phyloP scores from a whole-genome alignment of 2,113 vertebrate genomes.

The Rhinichthys klamathensis region DNA sequence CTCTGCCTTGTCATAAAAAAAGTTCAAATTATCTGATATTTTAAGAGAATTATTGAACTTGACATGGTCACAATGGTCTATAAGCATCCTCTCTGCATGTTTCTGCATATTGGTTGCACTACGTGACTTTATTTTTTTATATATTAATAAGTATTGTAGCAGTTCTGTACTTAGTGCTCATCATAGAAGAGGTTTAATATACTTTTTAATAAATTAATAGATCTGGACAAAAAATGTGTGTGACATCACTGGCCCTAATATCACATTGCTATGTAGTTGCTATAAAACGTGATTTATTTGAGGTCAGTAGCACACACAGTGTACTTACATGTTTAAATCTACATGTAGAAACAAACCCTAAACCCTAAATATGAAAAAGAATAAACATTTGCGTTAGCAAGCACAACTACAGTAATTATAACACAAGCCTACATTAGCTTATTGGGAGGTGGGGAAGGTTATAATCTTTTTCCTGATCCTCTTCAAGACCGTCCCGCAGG shows the following conservation, averaged over 20 bases:
- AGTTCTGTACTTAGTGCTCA: background rate
- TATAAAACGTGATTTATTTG: background rate
- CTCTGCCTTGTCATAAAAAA: background rate
- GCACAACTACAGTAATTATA: slow-evolving; percentile 16
- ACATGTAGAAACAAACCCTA: background rate
- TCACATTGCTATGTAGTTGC: background rate
- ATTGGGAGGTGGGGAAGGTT: slow-evolving; percentile 14
- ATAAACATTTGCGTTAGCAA: slow-evolving; percentile 7
- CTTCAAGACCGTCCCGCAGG: slow-evolving; percentile 51
- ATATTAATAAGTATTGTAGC: background rate
- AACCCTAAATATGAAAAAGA: background rate
- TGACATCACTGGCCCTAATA: background rate
- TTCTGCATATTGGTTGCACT: background rate
- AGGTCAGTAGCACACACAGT: background rate
- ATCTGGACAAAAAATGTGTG: background rate
- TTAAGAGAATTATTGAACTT: background rate
- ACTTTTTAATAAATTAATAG: background rate
- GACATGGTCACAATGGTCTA: background rate
- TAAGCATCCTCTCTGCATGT: background rate
- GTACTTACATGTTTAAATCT: background rate
- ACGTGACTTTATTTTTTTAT: background rate
- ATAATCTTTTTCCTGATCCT: slow-evolving; percentile 51
- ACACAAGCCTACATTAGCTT: slow-evolving; percentile 43
- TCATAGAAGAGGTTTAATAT: background rate
- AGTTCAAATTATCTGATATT: background rate